Percentiles rank a stretch among this genome's conserved stretches.
Conservation (phyloP, 2,113 vertebrate species). For the Mystacornis crossleyi region DNA sequence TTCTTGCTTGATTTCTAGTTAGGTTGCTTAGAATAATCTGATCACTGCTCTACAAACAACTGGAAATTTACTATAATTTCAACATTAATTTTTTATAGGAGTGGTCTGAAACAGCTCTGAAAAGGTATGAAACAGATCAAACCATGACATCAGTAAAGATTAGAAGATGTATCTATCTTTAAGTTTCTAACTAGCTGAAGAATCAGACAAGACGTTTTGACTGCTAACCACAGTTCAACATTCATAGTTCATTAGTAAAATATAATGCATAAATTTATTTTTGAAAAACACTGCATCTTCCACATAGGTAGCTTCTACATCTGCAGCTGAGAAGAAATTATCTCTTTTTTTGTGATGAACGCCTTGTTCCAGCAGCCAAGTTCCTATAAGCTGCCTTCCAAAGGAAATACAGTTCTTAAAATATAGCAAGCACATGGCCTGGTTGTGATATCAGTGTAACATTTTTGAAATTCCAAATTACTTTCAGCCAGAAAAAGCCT, state of each 20-base stretch:
- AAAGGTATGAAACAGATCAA: background rate
- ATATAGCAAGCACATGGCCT: background rate
- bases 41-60: background rate
- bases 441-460: background rate
- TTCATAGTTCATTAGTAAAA: background rate
- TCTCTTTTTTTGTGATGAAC: background rate
- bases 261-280: background rate
- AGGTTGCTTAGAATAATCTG: background rate
- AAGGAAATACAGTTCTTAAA: background rate
- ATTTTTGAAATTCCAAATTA: background rate
- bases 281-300: background rate
- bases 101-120: background rate
- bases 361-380: background rate
- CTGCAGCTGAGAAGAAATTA: background rate
- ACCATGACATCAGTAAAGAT: background rate
- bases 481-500: background rate
- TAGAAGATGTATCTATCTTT: background rate
- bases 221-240: background rate
- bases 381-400: background rate
- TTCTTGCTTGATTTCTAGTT: background rate
- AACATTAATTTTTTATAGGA: background rate
- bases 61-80: background rate
- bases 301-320: background rate
- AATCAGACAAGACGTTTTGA: background rate
- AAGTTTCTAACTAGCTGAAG: background rate